These are phyloP conservation scores for Epinephelus fuscoguttatus DNA, from an alignment of 2,113 vertebrate species.

Conservation along the genomic window DNA sequence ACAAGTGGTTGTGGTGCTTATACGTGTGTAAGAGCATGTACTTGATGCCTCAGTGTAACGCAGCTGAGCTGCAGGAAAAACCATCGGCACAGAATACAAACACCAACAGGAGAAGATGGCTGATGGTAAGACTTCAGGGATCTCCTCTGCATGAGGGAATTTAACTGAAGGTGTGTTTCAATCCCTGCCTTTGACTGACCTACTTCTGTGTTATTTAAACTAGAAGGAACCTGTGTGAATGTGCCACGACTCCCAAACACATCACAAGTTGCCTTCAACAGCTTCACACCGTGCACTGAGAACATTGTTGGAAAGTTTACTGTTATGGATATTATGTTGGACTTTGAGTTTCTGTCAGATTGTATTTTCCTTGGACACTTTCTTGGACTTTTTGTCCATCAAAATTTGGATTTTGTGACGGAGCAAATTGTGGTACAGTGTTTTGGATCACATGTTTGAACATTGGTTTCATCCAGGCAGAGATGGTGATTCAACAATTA, in stretches of 20 bases:
- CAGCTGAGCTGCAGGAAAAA: background rate
- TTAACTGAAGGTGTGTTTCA: constrained; percentile 3
- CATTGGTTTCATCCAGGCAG: background rate
- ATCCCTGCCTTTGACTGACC: background rate
- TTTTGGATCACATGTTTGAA: constrained; percentile 11
- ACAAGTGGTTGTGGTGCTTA: too few relatives aligned
- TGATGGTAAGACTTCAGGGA: constrained; percentile 21
- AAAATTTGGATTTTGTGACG: constrained; percentile 2
- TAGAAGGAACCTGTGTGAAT: background rate
- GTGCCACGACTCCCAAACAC: constrained; percentile 5
- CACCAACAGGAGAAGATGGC: background rate
- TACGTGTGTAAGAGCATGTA: background rate
- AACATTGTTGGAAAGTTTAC: constrained; percentile 18
- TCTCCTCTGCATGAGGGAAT: constrained; percentile 5
- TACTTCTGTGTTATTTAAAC: constrained; percentile 17
- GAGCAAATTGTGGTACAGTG: constrained; percentile 19
- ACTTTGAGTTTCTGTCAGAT: background rate
- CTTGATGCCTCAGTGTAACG: background rate
- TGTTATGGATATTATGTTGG: constrained; percentile 7
- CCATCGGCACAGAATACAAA: background rate
- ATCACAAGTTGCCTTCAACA: background rate
- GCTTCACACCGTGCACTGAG: background rate
- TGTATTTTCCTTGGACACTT: constrained; percentile 32
- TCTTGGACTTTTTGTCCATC: background rate
- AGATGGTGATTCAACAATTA: background rate